Percentiles rank a stretch among this genome's conserved stretches.
These are phyloP conservation scores for Cerastoderma edule DNA, from an alignment of 2,888 invertebrate genomes.

Conservation along the genomic window DNA sequence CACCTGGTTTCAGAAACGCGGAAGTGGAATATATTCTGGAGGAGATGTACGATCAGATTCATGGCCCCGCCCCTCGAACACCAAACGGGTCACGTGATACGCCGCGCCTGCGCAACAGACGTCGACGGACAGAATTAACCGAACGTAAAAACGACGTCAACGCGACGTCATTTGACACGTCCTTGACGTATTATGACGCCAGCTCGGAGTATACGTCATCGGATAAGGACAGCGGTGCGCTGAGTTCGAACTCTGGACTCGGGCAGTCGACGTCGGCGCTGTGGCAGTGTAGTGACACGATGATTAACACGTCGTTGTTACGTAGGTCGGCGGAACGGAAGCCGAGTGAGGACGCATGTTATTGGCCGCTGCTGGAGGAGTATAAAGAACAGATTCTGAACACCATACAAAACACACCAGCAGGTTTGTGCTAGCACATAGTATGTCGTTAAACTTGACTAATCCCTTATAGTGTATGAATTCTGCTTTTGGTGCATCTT, in stretches of 20 bases:
- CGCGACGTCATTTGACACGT: not conserved
- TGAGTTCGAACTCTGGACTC: conserved; percentile 20
- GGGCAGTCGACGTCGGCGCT: conserved; percentile 7
- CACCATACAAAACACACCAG: conserved; percentile 30
- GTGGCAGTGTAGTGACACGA: conserved; percentile 1
- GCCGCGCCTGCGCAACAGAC: conserved; percentile 49
- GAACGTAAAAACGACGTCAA: not conserved
- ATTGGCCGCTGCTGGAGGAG: conserved; percentile 44
- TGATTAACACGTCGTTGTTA: not conserved
- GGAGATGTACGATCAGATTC: conserved; percentile 57
- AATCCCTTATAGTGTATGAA: no score
- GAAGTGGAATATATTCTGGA: conserved; percentile 46
- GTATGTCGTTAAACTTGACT: no score
- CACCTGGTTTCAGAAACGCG: conserved; percentile 21
- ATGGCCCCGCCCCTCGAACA: conserved; percentile 50
- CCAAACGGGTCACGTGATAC: conserved; percentile 55
- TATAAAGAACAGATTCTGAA: conserved; percentile 40
- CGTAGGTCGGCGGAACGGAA: not conserved
- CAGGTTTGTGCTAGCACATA: no score
- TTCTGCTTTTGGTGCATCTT: no score
- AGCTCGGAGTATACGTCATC: conserved; percentile 46
- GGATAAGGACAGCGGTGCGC: conserved; percentile 23
- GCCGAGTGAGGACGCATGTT: conserved; percentile 31
- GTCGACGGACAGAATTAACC: conserved; percentile 33
- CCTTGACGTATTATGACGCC: conserved; percentile 38